Conservation (phyloP, 2,113 vertebrate species). For the Arizona elegans region DNA sequence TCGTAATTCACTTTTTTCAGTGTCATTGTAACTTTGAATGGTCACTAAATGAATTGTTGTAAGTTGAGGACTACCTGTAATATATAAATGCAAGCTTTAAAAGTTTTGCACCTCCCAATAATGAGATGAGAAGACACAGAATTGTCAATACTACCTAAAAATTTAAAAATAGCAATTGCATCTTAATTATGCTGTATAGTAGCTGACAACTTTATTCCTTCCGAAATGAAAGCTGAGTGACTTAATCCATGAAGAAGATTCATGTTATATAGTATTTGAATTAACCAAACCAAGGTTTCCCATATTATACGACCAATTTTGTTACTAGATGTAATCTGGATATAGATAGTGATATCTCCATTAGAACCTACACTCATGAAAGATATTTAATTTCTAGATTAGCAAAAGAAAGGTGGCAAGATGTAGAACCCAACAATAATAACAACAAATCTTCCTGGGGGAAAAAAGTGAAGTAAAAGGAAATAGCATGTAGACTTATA, state of each 20-base stretch:
- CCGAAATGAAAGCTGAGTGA: not conserved
- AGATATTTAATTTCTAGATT: not conserved
- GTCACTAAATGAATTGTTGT: not conserved
- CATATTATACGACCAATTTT: not conserved
- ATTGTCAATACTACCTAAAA: not conserved
- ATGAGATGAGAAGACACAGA: not conserved
- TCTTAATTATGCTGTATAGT: not conserved
- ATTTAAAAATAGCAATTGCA: not conserved
- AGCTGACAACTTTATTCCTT: not conserved
- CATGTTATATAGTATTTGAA: not conserved
- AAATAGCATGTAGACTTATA: not conserved
- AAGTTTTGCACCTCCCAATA: not conserved
- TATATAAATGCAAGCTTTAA: not conserved
- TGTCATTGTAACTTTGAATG: not conserved
- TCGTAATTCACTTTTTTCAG: not conserved
- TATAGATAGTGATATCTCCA: not conserved
- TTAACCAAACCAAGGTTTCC: not conserved
- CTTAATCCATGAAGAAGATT: not conserved
- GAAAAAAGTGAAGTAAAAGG: not conserved
- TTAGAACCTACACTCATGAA: not conserved
- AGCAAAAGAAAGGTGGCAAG: not conserved
- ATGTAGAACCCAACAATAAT: not conserved
- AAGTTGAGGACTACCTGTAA: not conserved
- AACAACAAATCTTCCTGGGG: not conserved
- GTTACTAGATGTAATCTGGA: not conserved